Conservation (phyloP, 2,888 invertebrate genomes). For the Apodemia zela region DNA sequence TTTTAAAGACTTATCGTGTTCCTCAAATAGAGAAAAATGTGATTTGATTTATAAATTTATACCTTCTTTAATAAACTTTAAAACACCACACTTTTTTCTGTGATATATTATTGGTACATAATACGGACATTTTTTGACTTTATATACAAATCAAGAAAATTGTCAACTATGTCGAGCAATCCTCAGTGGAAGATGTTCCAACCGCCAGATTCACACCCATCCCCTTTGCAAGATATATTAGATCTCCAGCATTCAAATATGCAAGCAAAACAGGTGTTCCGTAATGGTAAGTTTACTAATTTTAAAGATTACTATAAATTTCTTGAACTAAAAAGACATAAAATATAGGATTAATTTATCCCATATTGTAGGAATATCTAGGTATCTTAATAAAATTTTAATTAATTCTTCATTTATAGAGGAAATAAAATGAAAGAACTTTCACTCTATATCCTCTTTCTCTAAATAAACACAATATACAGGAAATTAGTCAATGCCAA, state of each 20-base stretch:
- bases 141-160: conserved; percentile 68
- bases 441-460: too few species aligned
- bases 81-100: conserved; percentile 67
- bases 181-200: conserved; percentile 95
- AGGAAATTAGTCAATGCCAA: too few species aligned
- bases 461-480: too few species aligned
- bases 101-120: conserved; percentile 68
- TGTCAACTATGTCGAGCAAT: conserved; percentile 86
- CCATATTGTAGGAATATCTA: too few species aligned
- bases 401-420: too few species aligned
- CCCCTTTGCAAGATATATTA: conserved; percentile 91
- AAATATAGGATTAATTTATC: too few species aligned
- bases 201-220: conserved; percentile 92
- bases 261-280: conserved; percentile 74
- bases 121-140: conserved; percentile 58
- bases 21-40: conserved; percentile 64
- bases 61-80: conserved; percentile 46
- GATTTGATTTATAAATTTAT: conserved; percentile 63
- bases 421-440: too few species aligned
- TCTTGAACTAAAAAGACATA: too few species aligned
- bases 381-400: too few species aligned
- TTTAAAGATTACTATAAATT: too few species aligned
- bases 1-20: conserved; percentile 24
- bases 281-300: conserved; percentile 70
- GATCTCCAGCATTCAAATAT: conserved; percentile 83